Base-by-base conservation (phyloP, 2,888 invertebrate species). In the Lochmaea crataegi region DNA sequence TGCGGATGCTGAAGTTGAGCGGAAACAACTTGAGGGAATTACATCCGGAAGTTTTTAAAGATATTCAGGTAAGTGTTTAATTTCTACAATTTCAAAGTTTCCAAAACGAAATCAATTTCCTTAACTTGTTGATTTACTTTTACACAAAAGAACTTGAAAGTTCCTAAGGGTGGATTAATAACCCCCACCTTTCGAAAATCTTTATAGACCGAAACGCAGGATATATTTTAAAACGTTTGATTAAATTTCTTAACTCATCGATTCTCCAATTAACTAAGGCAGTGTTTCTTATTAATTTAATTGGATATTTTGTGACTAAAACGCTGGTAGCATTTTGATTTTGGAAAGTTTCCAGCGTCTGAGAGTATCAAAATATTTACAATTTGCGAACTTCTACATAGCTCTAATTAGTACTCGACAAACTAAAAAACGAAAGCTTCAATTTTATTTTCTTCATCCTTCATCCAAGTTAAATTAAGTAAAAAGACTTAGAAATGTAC, bases 21-120 rank as follows among this genome's bases (percentile, higher is more conserved):
- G 90, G 91, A 78, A 95, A 95, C 87, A 91, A 92, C 66, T 85
- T 95, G 68, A 87, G 89, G 66, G 93, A 94, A 83, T 89, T 95
- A 75, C 91, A 92, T 82, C 93, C 94, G 14, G 94, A 94, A 87
- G 93, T 93, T 41, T 94, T 94, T 85, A 92, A 91, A 83, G 93
- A 94, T 86, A 87, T 91, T 73, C 87, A 89, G 87, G 91, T 91
- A 86, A 86, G 32, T 53, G 7, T 16, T n/a, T 14, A 51, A n/a
- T 16, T 38, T 38, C 12, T 45, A 45, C 12, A 14, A 4, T 45
- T 45, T 2, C 45, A 9, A 38, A 7, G 7, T 68, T 61, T 10
- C 41, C 63, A 41, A 26, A n/a, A 69, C 38, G 18, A 22, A 63
- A 63, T 56, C 63, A 42, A 53, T 63, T 63, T 63, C 63, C 56